Percentiles rank a stretch among this genome's conserved stretches.
Conservation (phyloP, 2,888 invertebrate species). For the Lycocerus yunnanus region DNA sequence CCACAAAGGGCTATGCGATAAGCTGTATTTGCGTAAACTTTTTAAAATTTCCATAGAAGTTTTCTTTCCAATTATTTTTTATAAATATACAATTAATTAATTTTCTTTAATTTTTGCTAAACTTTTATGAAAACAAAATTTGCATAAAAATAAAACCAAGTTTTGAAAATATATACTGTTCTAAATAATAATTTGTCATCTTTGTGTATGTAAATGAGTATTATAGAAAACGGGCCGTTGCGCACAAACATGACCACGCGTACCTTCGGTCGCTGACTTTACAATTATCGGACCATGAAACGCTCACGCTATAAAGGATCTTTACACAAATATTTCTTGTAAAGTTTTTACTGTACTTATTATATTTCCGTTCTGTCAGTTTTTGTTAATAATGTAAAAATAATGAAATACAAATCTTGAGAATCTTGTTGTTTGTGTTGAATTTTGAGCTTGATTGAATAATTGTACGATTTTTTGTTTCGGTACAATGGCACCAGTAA, state of each 20-base stretch:
- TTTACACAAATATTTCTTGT: conserved; percentile 28
- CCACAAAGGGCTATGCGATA: neutral
- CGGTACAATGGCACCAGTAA: too few relatives aligned
- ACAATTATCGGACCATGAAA: conserved; percentile 46
- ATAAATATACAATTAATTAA: too few relatives aligned
- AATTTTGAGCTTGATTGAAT: too few relatives aligned
- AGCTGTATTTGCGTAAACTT: neutral
- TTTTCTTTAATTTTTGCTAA: too few relatives aligned
- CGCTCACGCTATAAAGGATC: conserved; percentile 26
- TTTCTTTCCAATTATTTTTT: neutral
- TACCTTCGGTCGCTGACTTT: conserved; percentile 51
- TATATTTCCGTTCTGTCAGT: conserved; percentile 22
- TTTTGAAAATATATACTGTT: neutral
- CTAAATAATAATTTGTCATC: conserved; percentile 21
- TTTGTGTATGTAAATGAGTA: conserved; percentile 17
- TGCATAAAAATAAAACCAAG: neutral
- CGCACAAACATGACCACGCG: conserved; percentile 45
- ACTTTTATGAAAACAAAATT: neutral
- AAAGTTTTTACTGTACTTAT: conserved; percentile 17
- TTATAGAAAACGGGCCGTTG: conserved; percentile 16
- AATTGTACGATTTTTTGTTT: too few relatives aligned
- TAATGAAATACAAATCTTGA: neutral
- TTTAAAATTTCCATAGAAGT: neutral
- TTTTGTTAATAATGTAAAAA: conserved; percentile 20
- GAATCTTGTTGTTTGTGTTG: neutral